Evolutionary conservation across 2,113 vertebrate species (phyloP), one percentile per base, ranked within the genome.

Genomic region (Natator depressus): DNA sequence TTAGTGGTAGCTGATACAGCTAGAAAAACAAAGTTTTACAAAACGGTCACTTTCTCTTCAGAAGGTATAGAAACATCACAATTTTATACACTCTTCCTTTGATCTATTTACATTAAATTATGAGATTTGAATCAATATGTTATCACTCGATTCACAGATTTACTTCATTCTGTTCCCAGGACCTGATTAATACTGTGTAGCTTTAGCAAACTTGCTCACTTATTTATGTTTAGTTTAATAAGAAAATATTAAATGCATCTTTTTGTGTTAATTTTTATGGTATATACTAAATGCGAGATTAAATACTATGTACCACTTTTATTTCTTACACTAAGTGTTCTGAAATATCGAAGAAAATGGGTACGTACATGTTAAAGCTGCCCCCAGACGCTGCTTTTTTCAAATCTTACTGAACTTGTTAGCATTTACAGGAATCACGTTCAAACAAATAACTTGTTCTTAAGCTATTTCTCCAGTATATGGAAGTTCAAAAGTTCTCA

Each of bases 21-120:
- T 59, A 94, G 50, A 81, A 96, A 88, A 92, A 91, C 12, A 93
- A 85, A 57, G 20, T 54, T 86, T 82, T 80, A 53, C 57, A 84
- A 54, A 7, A 57, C 49, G 27, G 35, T 91, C 47, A 78, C 42
- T 27, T 78, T 47, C 75, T 47, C 13, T 78, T 78, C 25, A 47
- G 27, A 78, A 78, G 65, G 42, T 24, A 91, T 76, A 87, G 65
- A 91, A 93, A 87, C 31, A 83, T 5, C 14, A 91, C 62, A 49
- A 2, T 5, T 93, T 85, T 75, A 72, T 42, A 0, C 3, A 50
- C 55, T 87, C 31, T 6, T 89, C 2, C 16, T 95, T 92, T 90
- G 84, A 93, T 83, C 54, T 51, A 81, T 35, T 2, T 82, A 91
- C 87, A 92, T 83, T 90, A 81, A 96, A 87, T 69, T 75, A 57